phyloP scores from a whole-genome alignment of 2,888 invertebrate genomes.

The Tribolium freemani region DNA sequence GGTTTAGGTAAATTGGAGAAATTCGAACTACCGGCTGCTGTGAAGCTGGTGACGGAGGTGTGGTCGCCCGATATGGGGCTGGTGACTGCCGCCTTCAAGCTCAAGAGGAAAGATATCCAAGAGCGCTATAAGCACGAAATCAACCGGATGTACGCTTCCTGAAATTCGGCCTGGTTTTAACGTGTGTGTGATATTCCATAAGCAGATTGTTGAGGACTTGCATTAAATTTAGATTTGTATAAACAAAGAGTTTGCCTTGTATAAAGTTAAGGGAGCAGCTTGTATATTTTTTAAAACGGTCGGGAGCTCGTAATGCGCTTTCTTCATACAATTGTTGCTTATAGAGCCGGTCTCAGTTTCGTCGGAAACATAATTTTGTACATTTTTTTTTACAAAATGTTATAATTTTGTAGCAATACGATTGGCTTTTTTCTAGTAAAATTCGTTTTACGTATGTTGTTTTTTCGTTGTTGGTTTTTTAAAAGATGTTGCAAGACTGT shows the following conservation, averaged over 20 bases:
- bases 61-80: slow-evolving; percentile 99
- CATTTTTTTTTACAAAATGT: slow-evolving; percentile 54
- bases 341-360: slow-evolving; percentile 43
- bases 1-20: slow-evolving; percentile 86
- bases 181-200: slow-evolving; percentile 50
- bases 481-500: slow-evolving; percentile 47
- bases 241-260: slow-evolving; percentile 36
- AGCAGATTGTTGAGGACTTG: slow-evolving; percentile 51
- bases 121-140: slow-evolving; percentile 94
- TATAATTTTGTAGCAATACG: slow-evolving; percentile 57
- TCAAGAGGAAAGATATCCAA: slow-evolving; percentile 97
- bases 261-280: slow-evolving; percentile 36
- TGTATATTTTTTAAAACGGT: slow-evolving; percentile 32
- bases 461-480: slow-evolving; percentile 47
- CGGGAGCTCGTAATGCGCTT: slow-evolving; percentile 33
- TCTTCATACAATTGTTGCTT: slow-evolving; percentile 49
- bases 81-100: slow-evolving; percentile 97
- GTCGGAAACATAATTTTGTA: slow-evolving; percentile 32
- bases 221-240: slow-evolving; percentile 39
- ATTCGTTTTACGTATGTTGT: slow-evolving; percentile 44
- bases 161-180: slow-evolving; percentile 69
- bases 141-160: slow-evolving; percentile 94
- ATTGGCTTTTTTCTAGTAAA: slow-evolving; percentile 48
- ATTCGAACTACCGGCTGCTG: slow-evolving; percentile 92
- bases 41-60: slow-evolving; percentile 90